phyloP scores from a whole-genome alignment of 2,797 vertebrate species.

The Champsocephalus esox region DNA sequence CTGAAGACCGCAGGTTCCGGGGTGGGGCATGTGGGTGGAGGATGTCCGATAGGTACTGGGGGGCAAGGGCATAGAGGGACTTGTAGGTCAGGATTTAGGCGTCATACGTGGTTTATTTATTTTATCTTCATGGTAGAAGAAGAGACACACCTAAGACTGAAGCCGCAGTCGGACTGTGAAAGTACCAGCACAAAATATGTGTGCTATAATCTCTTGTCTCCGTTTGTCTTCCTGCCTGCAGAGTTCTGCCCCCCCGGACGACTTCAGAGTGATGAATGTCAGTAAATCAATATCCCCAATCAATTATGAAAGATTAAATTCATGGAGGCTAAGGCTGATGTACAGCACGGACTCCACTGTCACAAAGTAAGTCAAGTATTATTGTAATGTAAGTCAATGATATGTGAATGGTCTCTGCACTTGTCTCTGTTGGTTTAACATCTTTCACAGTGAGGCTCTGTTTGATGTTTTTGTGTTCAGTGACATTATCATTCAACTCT shows the following conservation, averaged over 20 bases:
- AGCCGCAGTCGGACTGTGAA: constrained; percentile 16
- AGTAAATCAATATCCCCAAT: constrained; percentile 90
- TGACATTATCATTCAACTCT: constrained; percentile 92
- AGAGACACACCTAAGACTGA: constrained; percentile 27
- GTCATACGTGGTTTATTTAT: constrained; percentile 25
- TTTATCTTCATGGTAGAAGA: constrained; percentile 41
- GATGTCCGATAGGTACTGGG: no score
- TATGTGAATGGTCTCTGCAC: not conserved
- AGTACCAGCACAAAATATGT: constrained; percentile 24
- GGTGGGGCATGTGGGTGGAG: no score
- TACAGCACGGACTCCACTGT: constrained; percentile 90
- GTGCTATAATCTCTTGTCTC: constrained; percentile 21
- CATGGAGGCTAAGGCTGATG: constrained; percentile 92
- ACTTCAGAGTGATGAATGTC: constrained; percentile 92
- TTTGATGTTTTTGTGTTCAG: constrained; percentile 74
- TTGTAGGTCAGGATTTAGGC: constrained; percentile 3
- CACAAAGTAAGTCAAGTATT: constrained; percentile 88
- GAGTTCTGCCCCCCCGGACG: constrained; percentile 88
- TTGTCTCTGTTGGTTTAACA: not conserved
- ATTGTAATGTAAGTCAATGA: not conserved
- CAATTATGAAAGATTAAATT: constrained; percentile 92
- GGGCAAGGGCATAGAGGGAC: no score
- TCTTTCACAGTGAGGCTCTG: not conserved
- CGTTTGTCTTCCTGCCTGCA: constrained; percentile 70
- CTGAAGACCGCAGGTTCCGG: no score